Conservation (phyloP, 2,113 vertebrate species). For the Perccottus glenii region DNA sequence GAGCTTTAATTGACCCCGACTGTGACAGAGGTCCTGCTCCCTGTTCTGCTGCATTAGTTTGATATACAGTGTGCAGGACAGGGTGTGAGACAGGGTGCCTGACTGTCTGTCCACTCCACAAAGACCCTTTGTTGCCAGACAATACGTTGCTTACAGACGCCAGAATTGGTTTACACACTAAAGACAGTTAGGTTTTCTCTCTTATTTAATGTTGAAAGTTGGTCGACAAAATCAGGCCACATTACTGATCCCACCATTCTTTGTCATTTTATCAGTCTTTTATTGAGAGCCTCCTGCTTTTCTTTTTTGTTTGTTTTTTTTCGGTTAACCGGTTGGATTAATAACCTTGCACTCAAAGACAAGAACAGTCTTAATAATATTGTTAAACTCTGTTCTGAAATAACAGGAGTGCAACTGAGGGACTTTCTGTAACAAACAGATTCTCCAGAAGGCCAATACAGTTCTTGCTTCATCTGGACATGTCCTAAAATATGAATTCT, state of each 20-base stretch:
- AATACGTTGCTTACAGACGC: conserved; percentile 57
- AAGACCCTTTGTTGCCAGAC: conserved; percentile 72
- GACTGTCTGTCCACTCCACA: conserved; percentile 71
- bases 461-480: no score
- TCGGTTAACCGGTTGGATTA: no score
- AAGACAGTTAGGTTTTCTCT: conserved; percentile 38
- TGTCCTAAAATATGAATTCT: no score
- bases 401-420: no score
- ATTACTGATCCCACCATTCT: conserved; percentile 32
- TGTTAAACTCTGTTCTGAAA: no score
- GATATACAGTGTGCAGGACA: conserved; percentile 70
- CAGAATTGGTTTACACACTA: conserved; percentile 58
- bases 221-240: conserved; percentile 61
- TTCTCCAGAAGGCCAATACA: no score
- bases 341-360: no score
- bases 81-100: conserved; percentile 71
- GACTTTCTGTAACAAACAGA: no score
- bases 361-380: no score
- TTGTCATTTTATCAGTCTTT: no score
- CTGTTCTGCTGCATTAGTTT: conserved; percentile 66
- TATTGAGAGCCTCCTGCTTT: no score
- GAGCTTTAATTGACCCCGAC: conserved; percentile 67
- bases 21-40: conserved; percentile 55
- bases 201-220: conserved; percentile 38
- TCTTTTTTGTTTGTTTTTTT: no score